Base-by-base conservation (phyloP, 2,113 vertebrate species). In the Pituophis catenifer region DNA sequence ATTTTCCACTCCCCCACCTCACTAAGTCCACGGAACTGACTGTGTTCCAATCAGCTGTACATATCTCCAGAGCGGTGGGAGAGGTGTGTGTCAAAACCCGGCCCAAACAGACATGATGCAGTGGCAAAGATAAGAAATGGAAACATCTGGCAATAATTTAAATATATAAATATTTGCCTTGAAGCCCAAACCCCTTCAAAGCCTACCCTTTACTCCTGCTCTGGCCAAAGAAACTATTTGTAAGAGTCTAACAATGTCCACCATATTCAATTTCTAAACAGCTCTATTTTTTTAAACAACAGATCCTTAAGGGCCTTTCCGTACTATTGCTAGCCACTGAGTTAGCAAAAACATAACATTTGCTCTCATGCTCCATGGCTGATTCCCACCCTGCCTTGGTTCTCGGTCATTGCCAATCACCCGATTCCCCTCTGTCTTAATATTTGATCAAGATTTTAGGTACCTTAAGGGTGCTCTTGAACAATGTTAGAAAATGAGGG, bases 101-200 rank as follows among this genome's bases (percentile, higher is more conserved):
- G 10, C 38, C 59, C 93, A 59, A 55, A 38, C 33, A 88, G 90
- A 53, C 44, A 38, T 29, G 90, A 92, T 81, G 90, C 44, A 54
- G 70, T 89, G 88, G 92, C 70, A 55, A 89, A 89, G 87, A 93
- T 93, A 93, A 93, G 92, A 44, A 57, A 29, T 70, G 21, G 5
- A 11, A 65, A 91, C 55, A 91, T 91, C 90, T 89, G 93, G 90
- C 44, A 89, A 50, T 91, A 70, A 70, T 91, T 91, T 89, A 53
- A 91, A 85, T 89, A 62, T 38, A 29, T 93, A 89, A 89, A 91
- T 89, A 89, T 89, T 85, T 86, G 44, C 81, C 93, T 89, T 91
- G n/a, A 89, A 70, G 52, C 54, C 86, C 8, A 19, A 89, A 57
- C 17, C 19, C 65, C 81, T 81, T 48, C 90, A 89, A 89, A 81